Conservation (phyloP, 2,888 invertebrate genomes). For the Serrognathus titanus region DNA sequence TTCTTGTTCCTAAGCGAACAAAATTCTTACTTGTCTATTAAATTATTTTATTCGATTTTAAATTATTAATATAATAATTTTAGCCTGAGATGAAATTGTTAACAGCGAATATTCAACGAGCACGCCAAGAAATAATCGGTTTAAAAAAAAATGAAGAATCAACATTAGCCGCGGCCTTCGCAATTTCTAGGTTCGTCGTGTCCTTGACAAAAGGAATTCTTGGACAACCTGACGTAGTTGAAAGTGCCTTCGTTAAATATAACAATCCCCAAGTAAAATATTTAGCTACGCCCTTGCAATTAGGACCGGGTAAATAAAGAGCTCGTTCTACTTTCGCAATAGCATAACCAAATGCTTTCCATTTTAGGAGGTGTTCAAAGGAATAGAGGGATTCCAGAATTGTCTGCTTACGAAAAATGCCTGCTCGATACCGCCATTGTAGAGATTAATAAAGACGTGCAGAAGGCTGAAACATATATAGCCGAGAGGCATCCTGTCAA, state of each 20-base stretch:
- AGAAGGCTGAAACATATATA: conserved; percentile 37
- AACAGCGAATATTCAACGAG: conserved; percentile 52
- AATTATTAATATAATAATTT: conserved; percentile 13
- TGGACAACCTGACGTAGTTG: conserved; percentile 40
- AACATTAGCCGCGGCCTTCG: conserved; percentile 63
- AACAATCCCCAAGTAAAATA: conserved; percentile 40
- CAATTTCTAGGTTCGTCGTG: conserved; percentile 59
- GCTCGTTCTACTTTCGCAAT: too few relatives aligned
- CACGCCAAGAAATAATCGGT: conserved; percentile 61
- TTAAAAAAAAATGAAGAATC: conserved; percentile 58
- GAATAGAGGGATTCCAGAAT: conserved; percentile 41
- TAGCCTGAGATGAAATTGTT: conserved; percentile 43
- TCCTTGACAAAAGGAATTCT: conserved; percentile 54
- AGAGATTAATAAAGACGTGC: conserved; percentile 36
- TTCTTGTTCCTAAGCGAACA: too few relatives aligned
- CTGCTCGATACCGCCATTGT: conserved; percentile 40
- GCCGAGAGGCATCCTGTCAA: conserved; percentile 30
- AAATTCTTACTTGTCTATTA: too few relatives aligned
- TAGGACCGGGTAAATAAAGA: conserved; percentile 34
- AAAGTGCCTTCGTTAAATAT: conserved; percentile 43
- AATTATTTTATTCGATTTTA: too few relatives aligned
- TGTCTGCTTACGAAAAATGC: conserved; percentile 43
- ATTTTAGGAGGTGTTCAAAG: conserved; percentile 35
- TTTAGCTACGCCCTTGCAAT: conserved; percentile 39
- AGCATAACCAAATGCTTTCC: not conserved